These are phyloP conservation scores for Rhinolophus sinicus DNA, from an alignment of 2,113 vertebrate genomes.

Conservation along the genomic window DNA sequence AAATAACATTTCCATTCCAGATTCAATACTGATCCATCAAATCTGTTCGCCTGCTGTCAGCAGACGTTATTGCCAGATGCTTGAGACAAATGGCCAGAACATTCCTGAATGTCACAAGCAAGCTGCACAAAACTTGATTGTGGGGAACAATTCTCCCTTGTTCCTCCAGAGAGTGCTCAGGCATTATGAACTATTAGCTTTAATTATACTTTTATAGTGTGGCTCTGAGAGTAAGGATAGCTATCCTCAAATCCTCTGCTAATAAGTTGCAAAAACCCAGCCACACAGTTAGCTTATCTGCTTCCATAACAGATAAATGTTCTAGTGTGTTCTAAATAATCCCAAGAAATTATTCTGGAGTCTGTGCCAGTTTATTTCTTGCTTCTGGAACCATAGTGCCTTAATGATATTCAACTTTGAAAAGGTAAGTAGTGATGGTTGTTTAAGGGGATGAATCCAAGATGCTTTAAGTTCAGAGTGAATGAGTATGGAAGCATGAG, in stretches of 20 bases:
- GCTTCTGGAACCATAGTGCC: neutral
- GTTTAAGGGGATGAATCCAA: neutral
- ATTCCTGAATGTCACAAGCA: conserved; percentile 51
- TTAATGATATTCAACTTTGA: neutral
- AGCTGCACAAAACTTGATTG: conserved; percentile 6
- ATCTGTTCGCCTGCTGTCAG: conserved; percentile 70
- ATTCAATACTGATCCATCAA: conserved; percentile 75
- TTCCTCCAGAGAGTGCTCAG: conserved; percentile 17
- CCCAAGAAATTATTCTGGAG: conserved; percentile 21
- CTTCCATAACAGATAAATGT: neutral
- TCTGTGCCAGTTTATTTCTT: neutral
- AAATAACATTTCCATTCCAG: conserved; percentile 69
- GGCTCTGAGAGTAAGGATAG: neutral
- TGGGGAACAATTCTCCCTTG: neutral
- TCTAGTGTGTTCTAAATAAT: conserved; percentile 18
- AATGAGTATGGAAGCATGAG: neutral
- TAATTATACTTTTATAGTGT: conserved; percentile 5
- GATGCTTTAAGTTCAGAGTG: neutral
- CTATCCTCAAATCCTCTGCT: neutral
- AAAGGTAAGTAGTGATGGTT: neutral
- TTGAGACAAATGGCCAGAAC: conserved; percentile 47
- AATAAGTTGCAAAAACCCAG: neutral
- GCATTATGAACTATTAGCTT: conserved; percentile 45
- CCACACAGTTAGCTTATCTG: neutral
- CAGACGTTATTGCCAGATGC: conserved; percentile 67